Percentiles rank a stretch among this genome's conserved stretches.
Evolutionary conservation across 1,140 invertebrate genomes (phyloP).

Genomic region (Dreissena rostriformis): DNA sequence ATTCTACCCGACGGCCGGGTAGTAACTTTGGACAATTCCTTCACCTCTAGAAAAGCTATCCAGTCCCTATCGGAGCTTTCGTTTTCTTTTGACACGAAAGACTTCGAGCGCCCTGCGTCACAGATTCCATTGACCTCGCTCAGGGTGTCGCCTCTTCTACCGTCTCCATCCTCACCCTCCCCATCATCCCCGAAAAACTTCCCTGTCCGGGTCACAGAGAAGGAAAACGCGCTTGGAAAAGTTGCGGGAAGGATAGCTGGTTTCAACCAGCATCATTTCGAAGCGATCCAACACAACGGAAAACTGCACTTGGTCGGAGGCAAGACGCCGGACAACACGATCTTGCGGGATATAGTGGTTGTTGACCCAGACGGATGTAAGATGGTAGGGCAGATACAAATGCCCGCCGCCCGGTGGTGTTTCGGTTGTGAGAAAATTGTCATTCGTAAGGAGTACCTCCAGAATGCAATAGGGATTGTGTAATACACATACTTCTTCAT

Average conservation of each 20-base stretch:
- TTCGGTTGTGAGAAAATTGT: constrained; percentile 63
- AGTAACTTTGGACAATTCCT: constrained; percentile 37
- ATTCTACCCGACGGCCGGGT: constrained; percentile 70
- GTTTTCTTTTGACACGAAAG: constrained; percentile 45
- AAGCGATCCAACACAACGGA: constrained; percentile 62
- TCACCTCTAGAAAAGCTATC: constrained; percentile 28
- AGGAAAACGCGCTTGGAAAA: constrained; percentile 57
- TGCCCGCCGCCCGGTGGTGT: constrained; percentile 68
- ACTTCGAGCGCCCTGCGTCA: neutral
- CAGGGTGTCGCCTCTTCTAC: constrained; percentile 31
- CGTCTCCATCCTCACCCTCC: constrained; percentile 36
- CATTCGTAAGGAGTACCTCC: constrained; percentile 61
- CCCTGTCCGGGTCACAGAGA: constrained; percentile 10
- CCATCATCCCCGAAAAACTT: constrained; percentile 2
- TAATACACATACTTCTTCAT: neutral
- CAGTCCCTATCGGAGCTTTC: constrained; percentile 33
- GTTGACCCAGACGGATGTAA: constrained; percentile 46
- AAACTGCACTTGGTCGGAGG: constrained; percentile 63
- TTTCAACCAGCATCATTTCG: constrained; percentile 69
- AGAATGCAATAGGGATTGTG: constrained; percentile 58
- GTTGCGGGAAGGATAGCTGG: constrained; percentile 52
- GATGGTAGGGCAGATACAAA: constrained; percentile 48
- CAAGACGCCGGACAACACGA: constrained; percentile 66
- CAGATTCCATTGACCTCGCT: neutral
- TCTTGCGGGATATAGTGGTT: constrained; percentile 60